phyloP scores from a whole-genome alignment of 2,797 vertebrate genomes.

The Champsocephalus esox region DNA sequence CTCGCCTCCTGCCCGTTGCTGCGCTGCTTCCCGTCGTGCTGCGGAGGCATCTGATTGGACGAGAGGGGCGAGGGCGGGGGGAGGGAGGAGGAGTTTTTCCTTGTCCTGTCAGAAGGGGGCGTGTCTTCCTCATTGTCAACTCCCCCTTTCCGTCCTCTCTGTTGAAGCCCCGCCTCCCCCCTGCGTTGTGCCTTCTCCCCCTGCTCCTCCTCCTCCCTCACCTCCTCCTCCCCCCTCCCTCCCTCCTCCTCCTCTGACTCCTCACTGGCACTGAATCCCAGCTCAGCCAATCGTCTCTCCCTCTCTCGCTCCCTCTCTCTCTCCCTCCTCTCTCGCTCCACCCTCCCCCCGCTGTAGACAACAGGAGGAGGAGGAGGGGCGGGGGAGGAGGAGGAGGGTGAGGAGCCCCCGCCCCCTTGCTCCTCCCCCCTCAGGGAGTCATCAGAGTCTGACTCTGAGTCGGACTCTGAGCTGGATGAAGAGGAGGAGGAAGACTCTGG shows the following conservation, averaged over 20 bases:
- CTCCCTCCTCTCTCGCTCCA: slow-evolving; percentile 64
- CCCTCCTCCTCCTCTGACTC: slow-evolving; percentile 82
- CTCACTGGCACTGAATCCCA: slow-evolving; percentile 88
- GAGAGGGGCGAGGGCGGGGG: slow-evolving; percentile 78
- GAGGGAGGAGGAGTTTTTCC: slow-evolving; percentile 75
- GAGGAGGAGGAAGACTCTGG: slow-evolving; percentile 90
- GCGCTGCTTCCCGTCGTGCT: slow-evolving; percentile 80
- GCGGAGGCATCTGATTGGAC: slow-evolving; percentile 78
- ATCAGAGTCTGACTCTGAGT: slow-evolving; percentile 86
- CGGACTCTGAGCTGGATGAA: slow-evolving; percentile 88
- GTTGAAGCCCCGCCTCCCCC: slow-evolving; percentile 67
- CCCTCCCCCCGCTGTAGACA: slow-evolving; percentile 54
- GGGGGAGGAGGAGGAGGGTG: slow-evolving; percentile 59
- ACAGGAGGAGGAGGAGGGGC: slow-evolving; percentile 59
- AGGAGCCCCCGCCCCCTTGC: slow-evolving; percentile 63
- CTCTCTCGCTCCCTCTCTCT: slow-evolving; percentile 76
- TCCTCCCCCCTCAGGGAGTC: slow-evolving; percentile 71
- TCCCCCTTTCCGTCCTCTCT: slow-evolving; percentile 67
- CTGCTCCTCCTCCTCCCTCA: slow-evolving; percentile 57
- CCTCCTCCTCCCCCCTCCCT: slow-evolving; percentile 43
- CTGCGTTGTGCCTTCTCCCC: slow-evolving; percentile 74
- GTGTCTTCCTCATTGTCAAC: slow-evolving; percentile 79
- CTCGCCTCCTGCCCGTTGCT: slow-evolving; percentile 85
- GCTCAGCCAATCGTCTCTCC: slow-evolving; percentile 80
- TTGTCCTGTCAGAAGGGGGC: slow-evolving; percentile 68